phyloP scores from a whole-genome alignment of 2,888 invertebrate genomes.

The Buathra laborator region DNA sequence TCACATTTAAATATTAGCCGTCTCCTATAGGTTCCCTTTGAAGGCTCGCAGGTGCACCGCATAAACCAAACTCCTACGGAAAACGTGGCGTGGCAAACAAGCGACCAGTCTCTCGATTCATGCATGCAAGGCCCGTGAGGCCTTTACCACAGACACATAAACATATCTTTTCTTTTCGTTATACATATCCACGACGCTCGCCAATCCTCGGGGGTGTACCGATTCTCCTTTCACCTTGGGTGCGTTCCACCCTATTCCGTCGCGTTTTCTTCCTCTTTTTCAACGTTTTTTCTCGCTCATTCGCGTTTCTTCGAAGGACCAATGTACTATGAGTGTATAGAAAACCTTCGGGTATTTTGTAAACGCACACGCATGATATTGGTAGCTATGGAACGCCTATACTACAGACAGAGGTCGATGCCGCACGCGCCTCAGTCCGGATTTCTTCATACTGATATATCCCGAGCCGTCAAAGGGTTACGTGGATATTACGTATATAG shows the following conservation, averaged over 20 bases:
- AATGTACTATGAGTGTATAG: conserved; percentile 2
- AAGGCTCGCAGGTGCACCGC: conserved; percentile 77
- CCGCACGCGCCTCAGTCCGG: conserved; percentile 27
- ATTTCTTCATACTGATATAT: conserved; percentile 5
- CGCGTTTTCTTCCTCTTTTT: conserved; percentile 52
- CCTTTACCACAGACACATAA: conserved; percentile 3
- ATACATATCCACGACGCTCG: conserved; percentile 21
- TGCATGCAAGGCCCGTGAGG: conserved; percentile 44
- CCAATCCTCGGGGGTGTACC: conserved; percentile 72
- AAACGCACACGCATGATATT: conserved; percentile 23
- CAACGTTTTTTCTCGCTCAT: conserved; percentile 54
- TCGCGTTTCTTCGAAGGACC: conserved; percentile 52
- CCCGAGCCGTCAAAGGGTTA: conserved; percentile 51
- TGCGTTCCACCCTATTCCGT: conserved; percentile 52
- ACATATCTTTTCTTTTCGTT: conserved; percentile 21
- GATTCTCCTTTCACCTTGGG: conserved; percentile 73
- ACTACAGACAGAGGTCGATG: conserved; percentile 28
- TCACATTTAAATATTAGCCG: conserved; percentile 83
- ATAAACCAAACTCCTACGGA: conserved; percentile 70
- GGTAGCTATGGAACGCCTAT: conserved; percentile 18
- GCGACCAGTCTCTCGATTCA: conserved; percentile 59
- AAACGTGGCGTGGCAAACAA: conserved; percentile 51
- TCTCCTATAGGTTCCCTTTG: conserved; percentile 75
- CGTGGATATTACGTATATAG: background rate
- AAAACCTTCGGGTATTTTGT: conserved; percentile 29